These are phyloP conservation scores for Hylaeus anthracinus DNA, from an alignment of 1,140 invertebrate genomes.

Conservation along the genomic window DNA sequence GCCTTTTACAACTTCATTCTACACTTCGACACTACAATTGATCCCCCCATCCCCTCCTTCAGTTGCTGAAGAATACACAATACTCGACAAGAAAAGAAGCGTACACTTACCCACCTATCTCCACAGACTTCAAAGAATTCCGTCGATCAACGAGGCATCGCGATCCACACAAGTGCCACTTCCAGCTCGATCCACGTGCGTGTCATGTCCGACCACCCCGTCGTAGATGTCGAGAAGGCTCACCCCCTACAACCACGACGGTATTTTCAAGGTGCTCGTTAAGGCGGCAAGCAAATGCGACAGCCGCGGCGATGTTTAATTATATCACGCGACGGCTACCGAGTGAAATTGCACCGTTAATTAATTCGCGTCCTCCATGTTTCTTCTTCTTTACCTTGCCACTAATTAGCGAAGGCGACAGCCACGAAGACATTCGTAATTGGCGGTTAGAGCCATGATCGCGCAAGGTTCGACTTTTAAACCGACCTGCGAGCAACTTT, in stretches of 20 bases:
- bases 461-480: neutral
- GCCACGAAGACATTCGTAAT: neutral
- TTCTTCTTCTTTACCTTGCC: constrained; percentile 17
- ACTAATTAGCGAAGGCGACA: constrained; percentile 45
- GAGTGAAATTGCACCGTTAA: constrained; percentile 40
- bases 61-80: no score
- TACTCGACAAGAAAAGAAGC: no score
- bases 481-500: no score
- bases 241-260: neutral
- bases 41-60: no score
- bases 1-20: no score
- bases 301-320: constrained; percentile 28
- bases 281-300: constrained; percentile 12
- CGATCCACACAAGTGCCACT: no score
- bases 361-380: constrained; percentile 43
- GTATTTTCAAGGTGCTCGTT: constrained; percentile 4
- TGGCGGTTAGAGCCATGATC: neutral
- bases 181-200: neutral
- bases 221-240: neutral
- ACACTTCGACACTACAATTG: no score
- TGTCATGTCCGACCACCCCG: neutral
- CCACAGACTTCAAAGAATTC: no score
- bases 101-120: no score
- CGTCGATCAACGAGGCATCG: no score
- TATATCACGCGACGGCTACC: constrained; percentile 13